Evolutionary conservation across 2,113 vertebrate genomes (phyloP).

Genomic region (Camelus dromedarius): DNA sequence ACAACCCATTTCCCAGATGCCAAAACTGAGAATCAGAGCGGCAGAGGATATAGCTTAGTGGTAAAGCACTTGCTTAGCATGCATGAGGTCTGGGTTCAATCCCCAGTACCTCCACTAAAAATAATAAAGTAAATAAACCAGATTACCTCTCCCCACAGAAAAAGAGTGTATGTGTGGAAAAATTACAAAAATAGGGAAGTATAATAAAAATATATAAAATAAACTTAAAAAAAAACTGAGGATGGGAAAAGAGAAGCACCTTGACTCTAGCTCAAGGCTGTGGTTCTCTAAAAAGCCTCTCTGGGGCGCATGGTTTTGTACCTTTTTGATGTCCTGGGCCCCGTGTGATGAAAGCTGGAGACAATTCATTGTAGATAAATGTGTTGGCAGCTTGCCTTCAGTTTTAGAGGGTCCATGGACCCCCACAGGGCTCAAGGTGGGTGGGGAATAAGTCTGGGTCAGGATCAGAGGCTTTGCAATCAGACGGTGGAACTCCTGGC

Average conservation of each 20-base stretch:
- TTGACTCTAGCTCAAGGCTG: neutral
- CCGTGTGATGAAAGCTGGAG: neutral
- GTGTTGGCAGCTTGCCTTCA: neutral
- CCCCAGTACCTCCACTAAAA: no score
- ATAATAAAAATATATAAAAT: no score
- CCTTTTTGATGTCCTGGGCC: neutral
- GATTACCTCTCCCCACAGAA: no score
- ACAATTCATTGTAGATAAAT: no score
- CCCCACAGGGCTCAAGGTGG: neutral
- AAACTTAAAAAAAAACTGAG: neutral
- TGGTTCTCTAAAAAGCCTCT: neutral
- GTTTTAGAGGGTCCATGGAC: rapidly evolving
- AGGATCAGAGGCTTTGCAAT: neutral
- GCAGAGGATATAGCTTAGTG: no score
- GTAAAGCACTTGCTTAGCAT: no score
- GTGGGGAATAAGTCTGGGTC: neutral
- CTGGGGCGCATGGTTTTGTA: neutral
- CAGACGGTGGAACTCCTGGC: no score
- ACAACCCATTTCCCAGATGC: conserved; percentile 15
- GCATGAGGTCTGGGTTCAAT: no score
- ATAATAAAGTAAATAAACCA: no score
- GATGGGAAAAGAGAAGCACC: neutral
- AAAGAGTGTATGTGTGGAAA: no score
- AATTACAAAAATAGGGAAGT: no score
- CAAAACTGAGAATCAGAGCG: neutral